These are phyloP conservation scores for Tenualosa ilisha DNA, from an alignment of 2,797 vertebrate genomes.

Conservation along the genomic window DNA sequence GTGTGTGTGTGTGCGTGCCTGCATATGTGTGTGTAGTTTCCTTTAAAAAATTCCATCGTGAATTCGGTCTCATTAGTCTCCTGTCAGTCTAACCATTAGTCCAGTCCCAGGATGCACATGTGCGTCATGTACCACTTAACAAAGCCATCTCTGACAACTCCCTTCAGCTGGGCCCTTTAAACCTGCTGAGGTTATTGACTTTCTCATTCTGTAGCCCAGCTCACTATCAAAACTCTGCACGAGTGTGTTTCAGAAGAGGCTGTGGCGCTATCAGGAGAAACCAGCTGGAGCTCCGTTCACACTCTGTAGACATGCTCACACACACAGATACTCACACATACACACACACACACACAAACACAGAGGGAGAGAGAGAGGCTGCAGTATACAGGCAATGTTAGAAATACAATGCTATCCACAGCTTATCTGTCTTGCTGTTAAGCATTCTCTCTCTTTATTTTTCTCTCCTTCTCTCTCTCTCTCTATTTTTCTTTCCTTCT, in stretches of 20 bases:
- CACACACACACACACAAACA: not conserved
- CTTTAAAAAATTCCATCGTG: not conserved
- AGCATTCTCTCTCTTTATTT: not conserved
- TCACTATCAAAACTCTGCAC: not conserved
- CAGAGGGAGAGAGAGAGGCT: not conserved
- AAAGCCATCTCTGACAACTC: not conserved
- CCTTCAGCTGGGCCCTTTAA: not conserved
- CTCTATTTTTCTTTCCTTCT: not conserved
- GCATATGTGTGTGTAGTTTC: no score
- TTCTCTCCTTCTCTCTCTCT: not conserved
- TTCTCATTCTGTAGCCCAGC: not conserved
- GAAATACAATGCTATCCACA: not conserved
- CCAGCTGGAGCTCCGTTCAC: not conserved
- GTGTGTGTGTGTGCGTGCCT: no score
- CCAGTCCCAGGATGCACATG: not conserved
- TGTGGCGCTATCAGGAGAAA: not conserved
- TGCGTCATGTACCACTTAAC: not conserved
- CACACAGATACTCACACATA: not conserved
- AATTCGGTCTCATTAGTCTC: not conserved
- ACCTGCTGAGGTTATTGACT: not conserved
- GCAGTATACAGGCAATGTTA: not conserved
- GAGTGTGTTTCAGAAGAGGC: not conserved
- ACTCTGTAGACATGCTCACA: not conserved
- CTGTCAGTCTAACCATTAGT: no score
- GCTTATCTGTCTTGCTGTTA: not conserved